Conservation (phyloP, 1,140 invertebrate genomes). For the Listronotus oregonensis region DNA sequence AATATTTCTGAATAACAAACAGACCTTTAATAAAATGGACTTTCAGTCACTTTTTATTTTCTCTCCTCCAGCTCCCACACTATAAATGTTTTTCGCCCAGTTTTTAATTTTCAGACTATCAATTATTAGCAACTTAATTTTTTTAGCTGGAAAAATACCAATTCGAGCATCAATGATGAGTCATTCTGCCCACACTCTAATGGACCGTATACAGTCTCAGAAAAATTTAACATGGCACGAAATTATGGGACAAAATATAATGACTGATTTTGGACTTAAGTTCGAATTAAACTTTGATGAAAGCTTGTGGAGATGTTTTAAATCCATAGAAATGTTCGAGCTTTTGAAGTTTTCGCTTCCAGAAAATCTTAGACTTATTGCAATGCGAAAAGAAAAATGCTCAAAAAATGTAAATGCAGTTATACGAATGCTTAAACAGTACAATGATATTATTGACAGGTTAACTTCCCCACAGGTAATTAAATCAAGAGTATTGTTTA, state of each 20-base stretch:
- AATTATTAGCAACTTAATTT: not conserved
- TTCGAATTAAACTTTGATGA: constrained; percentile 70
- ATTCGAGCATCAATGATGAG: constrained; percentile 18
- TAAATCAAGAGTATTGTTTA: not conserved
- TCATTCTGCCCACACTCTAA: constrained; percentile 42
- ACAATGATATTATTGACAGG: constrained; percentile 64
- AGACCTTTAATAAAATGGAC: too few relatives aligned
- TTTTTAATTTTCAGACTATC: too few relatives aligned
- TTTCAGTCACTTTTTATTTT: too few relatives aligned
- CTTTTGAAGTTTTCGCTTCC: constrained; percentile 74
- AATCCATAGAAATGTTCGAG: constrained; percentile 77
- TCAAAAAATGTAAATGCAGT: constrained; percentile 67
- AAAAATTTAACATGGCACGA: constrained; percentile 68
- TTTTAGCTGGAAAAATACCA: constrained; percentile 24
- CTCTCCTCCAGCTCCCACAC: too few relatives aligned
- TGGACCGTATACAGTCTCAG: constrained; percentile 55
- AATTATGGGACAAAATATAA: constrained; percentile 65
- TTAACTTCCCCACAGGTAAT: constrained; percentile 67
- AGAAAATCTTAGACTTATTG: constrained; percentile 67
- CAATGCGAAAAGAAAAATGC: constrained; percentile 71
- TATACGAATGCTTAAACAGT: constrained; percentile 63
- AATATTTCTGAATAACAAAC: too few relatives aligned
- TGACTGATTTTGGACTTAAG: constrained; percentile 66
- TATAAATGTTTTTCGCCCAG: too few relatives aligned
- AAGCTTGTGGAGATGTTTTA: constrained; percentile 72